phyloP scores from a whole-genome alignment of 1,140 invertebrate genomes.

The Papilio aristodemus region DNA sequence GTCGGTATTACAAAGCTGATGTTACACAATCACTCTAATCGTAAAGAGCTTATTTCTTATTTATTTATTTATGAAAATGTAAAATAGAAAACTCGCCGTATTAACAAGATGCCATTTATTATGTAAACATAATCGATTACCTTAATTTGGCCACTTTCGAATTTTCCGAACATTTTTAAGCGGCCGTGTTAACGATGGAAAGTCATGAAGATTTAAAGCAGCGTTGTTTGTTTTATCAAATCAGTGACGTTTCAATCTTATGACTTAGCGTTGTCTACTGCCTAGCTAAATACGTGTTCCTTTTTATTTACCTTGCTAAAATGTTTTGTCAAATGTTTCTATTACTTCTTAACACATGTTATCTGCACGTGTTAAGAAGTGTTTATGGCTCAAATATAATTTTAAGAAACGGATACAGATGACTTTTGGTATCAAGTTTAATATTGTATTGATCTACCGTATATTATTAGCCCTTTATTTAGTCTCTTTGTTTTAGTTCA shows the following conservation, averaged over 20 bases:
- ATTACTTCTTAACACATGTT: no score
- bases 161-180: constrained; percentile 15
- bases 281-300: no score
- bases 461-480: not conserved
- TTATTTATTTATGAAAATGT: constrained; percentile 9
- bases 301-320: no score
- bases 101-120: constrained; percentile 25
- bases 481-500: not conserved
- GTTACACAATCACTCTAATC: not conserved
- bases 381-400: no score
- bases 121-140: constrained; percentile 7
- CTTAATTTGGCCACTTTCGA: constrained; percentile 21
- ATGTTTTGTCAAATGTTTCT: no score
- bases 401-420: no score
- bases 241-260: not conserved
- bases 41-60: constrained; percentile 1
- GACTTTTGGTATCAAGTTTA: no score
- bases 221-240: not conserved
- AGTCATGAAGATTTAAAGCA: not conserved
- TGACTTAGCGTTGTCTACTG: no score
- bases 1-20: not conserved
- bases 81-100: constrained; percentile 15
- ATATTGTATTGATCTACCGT: no score
- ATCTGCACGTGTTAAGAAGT: no score
- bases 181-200: constrained; percentile 22